A percentile compares a stretch with the other conserved stretches of the same genome.
Evolutionary conservation across 2,113 vertebrate genomes (phyloP).

Genomic region (Malurus melanocephalus): DNA sequence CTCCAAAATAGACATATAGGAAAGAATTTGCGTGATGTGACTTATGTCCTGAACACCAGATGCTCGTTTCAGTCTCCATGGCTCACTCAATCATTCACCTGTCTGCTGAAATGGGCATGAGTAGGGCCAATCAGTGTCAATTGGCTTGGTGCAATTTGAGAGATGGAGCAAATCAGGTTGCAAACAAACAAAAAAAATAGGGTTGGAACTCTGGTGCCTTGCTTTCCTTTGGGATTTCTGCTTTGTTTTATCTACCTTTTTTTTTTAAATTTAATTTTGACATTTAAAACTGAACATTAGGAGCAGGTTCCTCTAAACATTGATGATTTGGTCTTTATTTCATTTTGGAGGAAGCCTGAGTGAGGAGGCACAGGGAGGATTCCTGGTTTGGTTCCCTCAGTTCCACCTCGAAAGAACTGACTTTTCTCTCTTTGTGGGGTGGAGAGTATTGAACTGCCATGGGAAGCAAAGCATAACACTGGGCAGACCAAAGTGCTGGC

Average conservation of each 20-base stretch:
- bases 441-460: constrained; percentile 28
- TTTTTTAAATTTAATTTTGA: background rate
- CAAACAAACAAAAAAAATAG: background rate
- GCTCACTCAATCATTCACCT: background rate
- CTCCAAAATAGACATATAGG: background rate
- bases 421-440: constrained; percentile 20
- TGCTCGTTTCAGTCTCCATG: constrained; percentile 23
- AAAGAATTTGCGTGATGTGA: background rate
- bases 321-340: background rate
- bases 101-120: background rate
- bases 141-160: background rate
- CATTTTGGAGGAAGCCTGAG: background rate
- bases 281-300: background rate
- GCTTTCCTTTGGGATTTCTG: background rate
- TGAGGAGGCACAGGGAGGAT: constrained; percentile 6
- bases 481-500: constrained; percentile 19
- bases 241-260: background rate
- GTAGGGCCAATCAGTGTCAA: background rate
- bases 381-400: background rate
- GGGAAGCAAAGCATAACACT: constrained; percentile 34
- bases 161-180: background rate
- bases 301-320: background rate
- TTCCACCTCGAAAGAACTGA: constrained; percentile 49
- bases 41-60: background rate
- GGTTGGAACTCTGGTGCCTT: background rate